These are phyloP conservation scores for Heliconius cydno DNA, from an alignment of 2,888 invertebrate species.

Conservation along the genomic window DNA sequence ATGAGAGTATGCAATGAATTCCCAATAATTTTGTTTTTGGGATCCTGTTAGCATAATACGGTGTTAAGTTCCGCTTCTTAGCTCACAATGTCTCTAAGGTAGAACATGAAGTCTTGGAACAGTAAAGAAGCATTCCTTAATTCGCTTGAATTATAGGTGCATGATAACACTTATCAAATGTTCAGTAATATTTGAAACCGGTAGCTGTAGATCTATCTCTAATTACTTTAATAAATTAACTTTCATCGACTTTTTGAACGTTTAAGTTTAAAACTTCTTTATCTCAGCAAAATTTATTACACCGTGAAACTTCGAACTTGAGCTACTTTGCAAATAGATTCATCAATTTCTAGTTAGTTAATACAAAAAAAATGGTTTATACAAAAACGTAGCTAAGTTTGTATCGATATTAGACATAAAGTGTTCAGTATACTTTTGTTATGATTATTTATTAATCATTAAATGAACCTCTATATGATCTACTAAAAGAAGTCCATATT, in stretches of 20 bases:
- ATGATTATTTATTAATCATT: no score
- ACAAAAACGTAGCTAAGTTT: background rate
- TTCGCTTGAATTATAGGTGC: background rate
- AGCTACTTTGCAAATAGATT: constrained; percentile 22
- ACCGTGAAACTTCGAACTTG: constrained; percentile 17
- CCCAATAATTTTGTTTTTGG: no score
- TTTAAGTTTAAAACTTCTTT: constrained; percentile 24
- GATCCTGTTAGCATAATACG: no score
- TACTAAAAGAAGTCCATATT: no score
- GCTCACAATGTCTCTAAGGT: no score
- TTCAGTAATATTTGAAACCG: background rate
- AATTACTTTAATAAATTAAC: constrained; percentile 21
- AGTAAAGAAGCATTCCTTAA: background rate
- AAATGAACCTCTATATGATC: no score
- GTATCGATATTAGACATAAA: background rate
- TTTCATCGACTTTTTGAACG: constrained; percentile 17
- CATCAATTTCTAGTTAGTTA: constrained; percentile 18
- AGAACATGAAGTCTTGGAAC: no score
- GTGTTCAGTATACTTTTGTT: background rate
- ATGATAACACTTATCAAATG: no score
- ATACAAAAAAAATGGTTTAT: background rate
- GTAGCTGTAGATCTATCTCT: background rate
- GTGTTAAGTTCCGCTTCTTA: no score
- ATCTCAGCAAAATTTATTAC: constrained; percentile 25
- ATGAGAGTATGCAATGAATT: no score